Evolutionary conservation across 2,888 invertebrate species (phyloP).

Genomic region (Sphaerophoria rueppellii): DNA sequence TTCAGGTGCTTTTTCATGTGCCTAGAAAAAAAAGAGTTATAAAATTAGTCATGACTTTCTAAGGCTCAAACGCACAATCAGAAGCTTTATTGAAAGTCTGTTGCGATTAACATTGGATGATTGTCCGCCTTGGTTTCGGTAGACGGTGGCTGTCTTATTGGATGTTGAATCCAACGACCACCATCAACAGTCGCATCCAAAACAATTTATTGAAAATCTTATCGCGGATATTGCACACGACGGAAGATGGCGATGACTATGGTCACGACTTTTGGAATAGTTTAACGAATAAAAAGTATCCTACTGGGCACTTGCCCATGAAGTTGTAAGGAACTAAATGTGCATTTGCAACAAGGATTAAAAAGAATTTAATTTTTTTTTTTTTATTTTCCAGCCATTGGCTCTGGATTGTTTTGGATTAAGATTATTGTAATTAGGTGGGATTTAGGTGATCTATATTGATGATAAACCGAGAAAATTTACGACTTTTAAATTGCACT

Average conservation of each 20-base stretch:
- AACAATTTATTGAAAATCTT: constrained; percentile 67
- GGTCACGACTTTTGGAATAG: constrained; percentile 61
- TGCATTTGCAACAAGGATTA: constrained; percentile 51
- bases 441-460: constrained; percentile 70
- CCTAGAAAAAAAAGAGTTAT: constrained; percentile 74
- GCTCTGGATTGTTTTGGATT: constrained; percentile 44
- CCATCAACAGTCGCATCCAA: constrained; percentile 27
- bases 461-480: constrained; percentile 59
- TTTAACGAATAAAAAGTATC: constrained; percentile 9
- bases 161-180: background rate
- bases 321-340: background rate
- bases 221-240: constrained; percentile 71
- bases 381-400: constrained; percentile 37
- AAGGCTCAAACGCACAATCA: no score
- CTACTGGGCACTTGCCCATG: background rate
- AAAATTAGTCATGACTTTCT: no score
- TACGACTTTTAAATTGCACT: constrained; percentile 51
- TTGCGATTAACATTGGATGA: no score
- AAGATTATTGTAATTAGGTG: constrained; percentile 72
- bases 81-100: no score
- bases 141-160: background rate
- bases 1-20: constrained; percentile 79
- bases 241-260: constrained; percentile 62
- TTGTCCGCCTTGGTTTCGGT: background rate
- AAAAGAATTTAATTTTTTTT: constrained; percentile 50